Percentiles rank a stretch among this genome's conserved stretches.
These are phyloP conservation scores for Salvelinus namaycush DNA, from an alignment of 2,113 vertebrate genomes.

Conservation along the genomic window DNA sequence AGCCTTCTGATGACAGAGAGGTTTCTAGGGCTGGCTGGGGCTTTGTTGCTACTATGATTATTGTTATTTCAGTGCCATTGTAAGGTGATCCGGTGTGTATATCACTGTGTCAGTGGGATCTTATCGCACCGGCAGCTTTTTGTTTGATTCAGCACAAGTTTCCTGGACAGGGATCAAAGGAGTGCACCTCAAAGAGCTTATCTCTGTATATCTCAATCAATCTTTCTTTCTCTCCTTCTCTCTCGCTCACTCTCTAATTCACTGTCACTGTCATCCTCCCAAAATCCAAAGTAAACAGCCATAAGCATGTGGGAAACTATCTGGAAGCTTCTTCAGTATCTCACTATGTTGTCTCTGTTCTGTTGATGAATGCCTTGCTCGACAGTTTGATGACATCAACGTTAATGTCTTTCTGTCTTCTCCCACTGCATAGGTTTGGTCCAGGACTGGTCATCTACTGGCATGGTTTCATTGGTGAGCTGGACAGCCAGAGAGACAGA, in stretches of 20 bases:
- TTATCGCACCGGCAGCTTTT: constrained; percentile 57
- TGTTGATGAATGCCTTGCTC: constrained; percentile 18
- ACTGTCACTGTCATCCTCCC: not conserved
- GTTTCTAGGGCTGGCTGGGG: constrained; percentile 31
- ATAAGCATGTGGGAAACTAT: constrained; percentile 1
- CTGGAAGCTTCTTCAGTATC: constrained; percentile 19
- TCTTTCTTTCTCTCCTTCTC: constrained; percentile 29
- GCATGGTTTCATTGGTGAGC: constrained; percentile 94
- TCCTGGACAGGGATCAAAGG: constrained; percentile 71
- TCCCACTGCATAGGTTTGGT: constrained; percentile 82
- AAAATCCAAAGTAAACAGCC: constrained; percentile 35
- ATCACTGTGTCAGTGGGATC: constrained; percentile 60
- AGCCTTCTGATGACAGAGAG: constrained; percentile 54
- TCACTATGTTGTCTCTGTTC: not conserved
- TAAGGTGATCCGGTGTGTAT: constrained; percentile 61
- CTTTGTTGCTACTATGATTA: constrained; percentile 66
- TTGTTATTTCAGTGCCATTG: constrained; percentile 71
- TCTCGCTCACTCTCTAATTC: constrained; percentile 15
- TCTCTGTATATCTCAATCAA: constrained; percentile 37
- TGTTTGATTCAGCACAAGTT: constrained; percentile 63
- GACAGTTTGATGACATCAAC: constrained; percentile 3
- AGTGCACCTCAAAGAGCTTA: constrained; percentile 36
- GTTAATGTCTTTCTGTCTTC: not conserved
- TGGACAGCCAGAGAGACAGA: constrained; percentile 93
- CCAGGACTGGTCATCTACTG: constrained; percentile 98